phyloP scores from a whole-genome alignment of 2,113 vertebrate genomes.

The Plecotus auritus region DNA sequence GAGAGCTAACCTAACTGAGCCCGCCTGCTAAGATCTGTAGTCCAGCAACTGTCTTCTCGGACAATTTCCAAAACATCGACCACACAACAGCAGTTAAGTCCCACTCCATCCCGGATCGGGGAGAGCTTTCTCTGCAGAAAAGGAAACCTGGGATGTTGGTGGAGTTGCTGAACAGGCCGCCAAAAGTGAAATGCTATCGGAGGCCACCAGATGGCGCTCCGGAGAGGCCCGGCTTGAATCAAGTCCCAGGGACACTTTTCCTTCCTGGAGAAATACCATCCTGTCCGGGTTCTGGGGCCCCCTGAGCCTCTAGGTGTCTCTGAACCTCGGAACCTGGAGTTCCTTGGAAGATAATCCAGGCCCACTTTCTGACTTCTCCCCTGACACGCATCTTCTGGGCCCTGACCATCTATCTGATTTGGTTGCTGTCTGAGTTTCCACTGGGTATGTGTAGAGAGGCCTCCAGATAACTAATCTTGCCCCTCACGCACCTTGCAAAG shows the following conservation, averaged over 20 bases:
- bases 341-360: background rate
- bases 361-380: background rate
- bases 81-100: background rate
- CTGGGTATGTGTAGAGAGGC: accelerated
- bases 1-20: accelerated
- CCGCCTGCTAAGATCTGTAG: background rate
- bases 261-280: background rate
- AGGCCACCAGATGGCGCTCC: background rate
- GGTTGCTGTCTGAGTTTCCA: background rate
- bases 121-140: background rate
- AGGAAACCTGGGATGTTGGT: background rate
- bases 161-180: background rate
- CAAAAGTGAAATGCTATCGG: too few relatives aligned
- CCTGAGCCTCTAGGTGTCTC: background rate
- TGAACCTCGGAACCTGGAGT: background rate
- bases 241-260: background rate
- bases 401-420: background rate
- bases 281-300: background rate
- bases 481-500: background rate
- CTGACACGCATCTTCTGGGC: background rate
- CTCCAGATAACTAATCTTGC: background rate
- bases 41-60: background rate
- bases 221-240: background rate
- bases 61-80: background rate
- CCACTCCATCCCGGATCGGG: background rate